phyloP scores from a whole-genome alignment of 2,113 vertebrate species.

The Ammodytes marinus region DNA sequence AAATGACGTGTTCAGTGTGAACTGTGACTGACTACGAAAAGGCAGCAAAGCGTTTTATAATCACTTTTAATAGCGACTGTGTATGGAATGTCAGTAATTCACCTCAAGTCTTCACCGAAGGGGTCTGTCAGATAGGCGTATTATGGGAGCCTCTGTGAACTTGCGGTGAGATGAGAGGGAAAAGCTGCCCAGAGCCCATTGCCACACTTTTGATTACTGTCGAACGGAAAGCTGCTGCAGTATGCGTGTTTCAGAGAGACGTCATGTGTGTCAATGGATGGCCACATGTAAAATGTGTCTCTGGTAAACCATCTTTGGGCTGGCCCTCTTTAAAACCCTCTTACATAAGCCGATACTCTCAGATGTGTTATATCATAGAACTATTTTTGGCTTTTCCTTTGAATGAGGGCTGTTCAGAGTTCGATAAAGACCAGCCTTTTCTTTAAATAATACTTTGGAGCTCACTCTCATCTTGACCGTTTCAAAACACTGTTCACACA shows the following conservation, averaged over 20 bases:
- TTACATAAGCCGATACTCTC: conserved; percentile 69
- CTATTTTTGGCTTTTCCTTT: conserved; percentile 61
- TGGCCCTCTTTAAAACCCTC: conserved; percentile 55
- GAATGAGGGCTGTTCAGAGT: conserved; percentile 55
- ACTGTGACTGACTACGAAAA: not conserved
- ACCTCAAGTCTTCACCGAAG: conserved; percentile 52
- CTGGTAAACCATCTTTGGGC: conserved; percentile 48
- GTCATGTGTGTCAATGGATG: conserved; percentile 30
- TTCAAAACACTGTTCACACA: conserved; percentile 26
- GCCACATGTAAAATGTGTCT: conserved; percentile 37
- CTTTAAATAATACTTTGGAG: conserved; percentile 58
- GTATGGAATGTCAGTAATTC: conserved; percentile 53
- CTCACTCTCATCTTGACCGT: conserved; percentile 36
- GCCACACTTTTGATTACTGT: conserved; percentile 78
- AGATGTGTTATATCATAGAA: conserved; percentile 65
- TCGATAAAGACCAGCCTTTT: conserved; percentile 56
- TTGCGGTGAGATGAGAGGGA: conserved; percentile 70
- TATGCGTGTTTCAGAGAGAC: conserved; percentile 17
- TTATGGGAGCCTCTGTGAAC: conserved; percentile 70
- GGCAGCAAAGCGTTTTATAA: conserved; percentile 48
- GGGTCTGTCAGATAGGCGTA: conserved; percentile 31
- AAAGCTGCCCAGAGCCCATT: conserved; percentile 52
- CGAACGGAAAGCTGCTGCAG: conserved; percentile 37
- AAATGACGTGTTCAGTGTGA: too few relatives aligned
- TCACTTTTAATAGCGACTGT: conserved; percentile 48